A percentile compares a stretch with the other conserved stretches of the same genome.
phyloP scores from a whole-genome alignment of 2,113 vertebrate species.

The Cyanoliseus patagonus region DNA sequence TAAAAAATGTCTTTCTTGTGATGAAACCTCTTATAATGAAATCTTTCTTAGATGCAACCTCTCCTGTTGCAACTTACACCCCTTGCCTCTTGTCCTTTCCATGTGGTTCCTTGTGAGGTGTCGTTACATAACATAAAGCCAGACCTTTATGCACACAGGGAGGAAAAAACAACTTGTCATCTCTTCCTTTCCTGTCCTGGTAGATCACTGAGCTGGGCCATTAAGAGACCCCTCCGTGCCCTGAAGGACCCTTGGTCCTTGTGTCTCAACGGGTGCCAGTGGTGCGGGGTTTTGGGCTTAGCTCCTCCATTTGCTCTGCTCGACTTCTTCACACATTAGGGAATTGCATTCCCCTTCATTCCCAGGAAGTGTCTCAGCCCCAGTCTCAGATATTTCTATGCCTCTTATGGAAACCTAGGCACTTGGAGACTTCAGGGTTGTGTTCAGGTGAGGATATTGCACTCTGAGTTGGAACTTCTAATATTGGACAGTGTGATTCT shows the following conservation, averaged over 20 bases:
- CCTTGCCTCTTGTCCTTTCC: not conserved
- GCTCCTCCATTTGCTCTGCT: not conserved
- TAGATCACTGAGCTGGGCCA: not conserved
- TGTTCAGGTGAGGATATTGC: not conserved
- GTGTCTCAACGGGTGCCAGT: not conserved
- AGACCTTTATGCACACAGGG: not conserved
- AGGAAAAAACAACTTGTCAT: not conserved
- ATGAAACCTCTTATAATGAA: not conserved
- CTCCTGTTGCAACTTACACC: not conserved
- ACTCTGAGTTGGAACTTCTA: not conserved
- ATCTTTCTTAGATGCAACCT: not conserved
- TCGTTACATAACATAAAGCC: not conserved
- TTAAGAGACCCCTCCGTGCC: not conserved
- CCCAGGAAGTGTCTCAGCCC: not conserved
- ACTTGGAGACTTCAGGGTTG: accelerated
- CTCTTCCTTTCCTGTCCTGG: not conserved
- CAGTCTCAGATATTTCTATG: not conserved
- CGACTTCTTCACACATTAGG: not conserved
- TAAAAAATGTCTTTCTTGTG: not conserved
- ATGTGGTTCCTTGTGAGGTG: not conserved
- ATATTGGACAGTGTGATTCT: accelerated
- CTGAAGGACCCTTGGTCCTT: not conserved
- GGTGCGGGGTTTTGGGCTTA: not conserved
- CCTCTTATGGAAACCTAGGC: not conserved
- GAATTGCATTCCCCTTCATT: not conserved